These are phyloP conservation scores for Miltochrista miniata DNA, from an alignment of 2,888 invertebrate species.

Conservation along the genomic window DNA sequence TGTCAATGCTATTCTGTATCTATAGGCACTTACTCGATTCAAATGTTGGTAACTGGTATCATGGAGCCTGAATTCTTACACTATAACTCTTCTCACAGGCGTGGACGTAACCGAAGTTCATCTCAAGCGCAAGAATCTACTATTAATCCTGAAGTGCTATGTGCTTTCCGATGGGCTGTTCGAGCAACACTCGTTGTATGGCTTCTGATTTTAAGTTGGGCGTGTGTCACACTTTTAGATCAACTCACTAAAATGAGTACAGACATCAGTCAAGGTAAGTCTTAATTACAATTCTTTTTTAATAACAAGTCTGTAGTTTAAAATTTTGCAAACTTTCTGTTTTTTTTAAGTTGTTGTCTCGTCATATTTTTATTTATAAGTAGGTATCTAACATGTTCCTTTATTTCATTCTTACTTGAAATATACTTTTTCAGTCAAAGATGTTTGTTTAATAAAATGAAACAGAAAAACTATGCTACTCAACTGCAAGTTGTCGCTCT, in stretches of 20 bases:
- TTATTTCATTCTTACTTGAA: too few species aligned
- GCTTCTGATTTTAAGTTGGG: conserved; percentile 78
- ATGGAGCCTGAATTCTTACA: conserved; percentile 9
- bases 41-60: not conserved
- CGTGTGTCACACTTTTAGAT: conserved; percentile 75
- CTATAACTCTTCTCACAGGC: conserved; percentile 45
- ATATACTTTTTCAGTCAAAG: too few species aligned
- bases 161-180: conserved; percentile 71
- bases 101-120: conserved; percentile 58
- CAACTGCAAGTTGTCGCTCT: too few species aligned
- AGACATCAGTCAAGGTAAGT: conserved; percentile 65
- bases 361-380: too few species aligned
- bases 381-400: too few species aligned
- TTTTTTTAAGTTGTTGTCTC: too few species aligned
- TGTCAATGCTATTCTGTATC: not conserved
- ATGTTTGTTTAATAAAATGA: too few species aligned
- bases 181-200: conserved; percentile 72
- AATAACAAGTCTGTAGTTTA: too few species aligned
- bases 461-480: too few species aligned
- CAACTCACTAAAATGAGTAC: conserved; percentile 68
- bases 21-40: too few species aligned
- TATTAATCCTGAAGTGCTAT: conserved; percentile 64
- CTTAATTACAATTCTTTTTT: too few species aligned
- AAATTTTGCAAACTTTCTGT: too few species aligned
- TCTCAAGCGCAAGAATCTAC: conserved; percentile 53